Evolutionary conservation across 2,888 invertebrate species (phyloP), one percentile per base, ranked within the genome.

Genomic region (Heliconius aoede): DNA sequence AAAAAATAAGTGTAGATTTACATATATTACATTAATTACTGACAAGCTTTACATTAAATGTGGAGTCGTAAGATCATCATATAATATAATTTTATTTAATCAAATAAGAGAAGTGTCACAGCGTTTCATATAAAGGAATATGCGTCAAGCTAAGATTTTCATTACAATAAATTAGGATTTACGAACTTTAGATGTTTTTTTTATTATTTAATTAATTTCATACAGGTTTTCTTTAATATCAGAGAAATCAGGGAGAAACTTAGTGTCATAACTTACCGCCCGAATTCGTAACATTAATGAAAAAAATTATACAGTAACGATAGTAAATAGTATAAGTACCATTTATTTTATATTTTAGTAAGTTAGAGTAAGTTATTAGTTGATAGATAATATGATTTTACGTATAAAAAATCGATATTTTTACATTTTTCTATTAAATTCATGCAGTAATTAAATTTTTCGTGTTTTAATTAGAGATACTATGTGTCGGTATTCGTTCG

Each of bases 51-150:
- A 61, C n/a, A n/a, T 55, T 21, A 55, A n/a, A n/a, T 3, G 9
- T 51, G 21, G n/a, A 51, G 8, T n/a, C 15, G 60, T 60, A 61
- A 61, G 61, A 62, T 21, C 32, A 62, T 62, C n/a, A 32, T 32
- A 4, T 32, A 9, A 11, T n/a, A 62, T 62, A 62, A 62, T 32
- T 62, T 32, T 8, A 62, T 55, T n/a, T n/a, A 32, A 62, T 62
- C 11, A 62, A 30, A 32, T 62, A 55, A 55, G 62, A 21, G 30
- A 62, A 32, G 21, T n/a, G 32, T 9, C 21, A 21, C n/a, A 62
- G 8, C 11, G 62, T 32, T 32, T 62, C 61, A 61, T n/a, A 62
- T 62, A 32, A n/a, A 32, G 30, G 62, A n/a, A 62, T 62, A 46
- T 18, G 18, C 46, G 46, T 46, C 18, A 5, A 46, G 18, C 18